phyloP scores from a whole-genome alignment of 23 tunicate species.

The Halocynthia roretzi region DNA sequence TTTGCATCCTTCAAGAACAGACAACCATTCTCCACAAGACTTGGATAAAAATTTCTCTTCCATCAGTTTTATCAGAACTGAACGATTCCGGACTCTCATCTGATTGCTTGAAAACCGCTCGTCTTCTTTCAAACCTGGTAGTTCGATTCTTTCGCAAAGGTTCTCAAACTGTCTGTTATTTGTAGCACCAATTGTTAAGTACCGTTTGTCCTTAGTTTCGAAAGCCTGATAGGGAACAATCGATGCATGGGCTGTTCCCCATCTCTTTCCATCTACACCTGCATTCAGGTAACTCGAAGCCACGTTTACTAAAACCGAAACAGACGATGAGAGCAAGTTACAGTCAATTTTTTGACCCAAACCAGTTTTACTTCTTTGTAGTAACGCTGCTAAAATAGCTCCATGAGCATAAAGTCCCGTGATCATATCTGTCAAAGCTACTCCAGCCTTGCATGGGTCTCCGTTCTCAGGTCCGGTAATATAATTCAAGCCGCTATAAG shows the following conservation, averaged over 20 bases:
- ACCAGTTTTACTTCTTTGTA: conserved; percentile 56
- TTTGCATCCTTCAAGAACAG: conserved; percentile 37
- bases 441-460: conserved; percentile 91
- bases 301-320: conserved; percentile 66
- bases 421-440: conserved; percentile 92
- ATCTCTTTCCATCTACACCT: conserved; percentile 68
- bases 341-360: conserved; percentile 76
- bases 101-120: conserved; percentile 35
- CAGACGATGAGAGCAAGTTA: conserved; percentile 76
- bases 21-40: conserved; percentile 57
- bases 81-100: conserved; percentile 63
- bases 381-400: conserved; percentile 86
- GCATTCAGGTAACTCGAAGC: conserved; percentile 74
- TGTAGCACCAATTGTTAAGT: conserved; percentile 89
- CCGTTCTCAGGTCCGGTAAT: conserved; percentile 95
- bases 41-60: conserved; percentile 41
- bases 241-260: conserved; percentile 93
- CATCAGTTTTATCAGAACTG: conserved; percentile 40
- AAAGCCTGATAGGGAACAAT: conserved; percentile 99
- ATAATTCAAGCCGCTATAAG: conserved; percentile 78
- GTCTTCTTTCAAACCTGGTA: conserved; percentile 29
- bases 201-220: conserved; percentile 74
- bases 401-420: conserved; percentile 89
- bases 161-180: conserved; percentile 70
- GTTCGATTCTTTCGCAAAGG: conserved; percentile 46